Evolutionary conservation across 2,888 invertebrate genomes (phyloP).

Genomic region (Caenorhabditis sp.): DNA sequence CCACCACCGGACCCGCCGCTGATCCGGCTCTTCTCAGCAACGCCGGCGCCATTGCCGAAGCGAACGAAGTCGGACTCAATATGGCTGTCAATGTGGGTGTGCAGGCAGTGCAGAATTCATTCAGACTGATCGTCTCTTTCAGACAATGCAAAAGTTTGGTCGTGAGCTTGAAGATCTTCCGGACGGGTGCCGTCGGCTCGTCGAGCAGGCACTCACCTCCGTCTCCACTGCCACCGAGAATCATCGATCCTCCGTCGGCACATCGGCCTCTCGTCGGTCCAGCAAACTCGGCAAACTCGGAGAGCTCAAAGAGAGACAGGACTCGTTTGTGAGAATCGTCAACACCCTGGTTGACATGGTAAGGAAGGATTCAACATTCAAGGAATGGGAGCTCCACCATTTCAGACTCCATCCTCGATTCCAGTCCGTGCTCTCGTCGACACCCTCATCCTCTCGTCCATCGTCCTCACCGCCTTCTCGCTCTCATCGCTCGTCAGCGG

Average conservation of each 20-base stretch:
- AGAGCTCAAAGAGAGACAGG: slow-evolving; percentile 6
- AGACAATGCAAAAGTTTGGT: slow-evolving; percentile 57
- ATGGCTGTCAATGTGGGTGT: slow-evolving; percentile 39
- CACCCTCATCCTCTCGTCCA: slow-evolving; percentile 43
- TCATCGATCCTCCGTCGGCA: too few species aligned
- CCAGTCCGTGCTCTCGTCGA: slow-evolving; percentile 28
- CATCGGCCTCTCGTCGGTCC: too few species aligned
- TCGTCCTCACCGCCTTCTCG: slow-evolving; percentile 36
- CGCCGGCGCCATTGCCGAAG: slow-evolving; percentile 28
- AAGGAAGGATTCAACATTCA: too few species aligned
- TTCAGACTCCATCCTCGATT: slow-evolving; percentile 15
- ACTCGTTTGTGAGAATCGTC: slow-evolving; percentile 39
- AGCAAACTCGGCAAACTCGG: too few species aligned
- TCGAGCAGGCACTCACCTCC: slow-evolving; percentile 39
- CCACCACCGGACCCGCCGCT: slow-evolving; percentile 29
- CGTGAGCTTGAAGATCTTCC: slow-evolving; percentile 46
- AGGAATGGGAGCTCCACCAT: background rate
- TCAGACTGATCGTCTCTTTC: background rate
- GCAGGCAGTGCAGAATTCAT: too few species aligned
- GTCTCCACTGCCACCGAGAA: slow-evolving; percentile 24
- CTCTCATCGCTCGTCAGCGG: slow-evolving; percentile 31
- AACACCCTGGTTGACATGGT: slow-evolving; percentile 42
- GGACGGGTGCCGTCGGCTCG: slow-evolving; percentile 12
- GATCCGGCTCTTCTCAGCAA: slow-evolving; percentile 51
- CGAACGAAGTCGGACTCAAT: slow-evolving; percentile 27